Percentiles rank a stretch among this genome's conserved stretches.
phyloP scores from a whole-genome alignment of 2,113 vertebrate genomes.

The Saguinus imperator region DNA sequence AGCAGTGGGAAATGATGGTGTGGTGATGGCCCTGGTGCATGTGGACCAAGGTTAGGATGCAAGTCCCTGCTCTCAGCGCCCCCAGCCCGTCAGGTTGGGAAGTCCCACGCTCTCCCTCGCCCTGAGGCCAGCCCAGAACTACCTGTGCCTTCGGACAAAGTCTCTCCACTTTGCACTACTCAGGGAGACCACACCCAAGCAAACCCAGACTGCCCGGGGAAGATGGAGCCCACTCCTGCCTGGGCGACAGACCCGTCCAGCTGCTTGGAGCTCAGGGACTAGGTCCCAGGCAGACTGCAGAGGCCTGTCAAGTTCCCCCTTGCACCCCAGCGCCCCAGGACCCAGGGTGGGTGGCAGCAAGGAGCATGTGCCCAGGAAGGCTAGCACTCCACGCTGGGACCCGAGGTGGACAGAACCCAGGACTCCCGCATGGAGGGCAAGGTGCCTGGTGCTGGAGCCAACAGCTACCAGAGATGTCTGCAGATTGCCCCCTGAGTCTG shows the following conservation, averaged over 20 bases:
- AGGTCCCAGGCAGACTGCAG: neutral
- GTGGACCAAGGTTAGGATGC: neutral
- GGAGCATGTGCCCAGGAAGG: neutral
- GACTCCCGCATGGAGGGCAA: no score
- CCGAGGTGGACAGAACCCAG: neutral
- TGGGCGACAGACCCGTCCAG: neutral
- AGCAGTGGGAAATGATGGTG: neutral
- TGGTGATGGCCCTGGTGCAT: slow-evolving; percentile 4
- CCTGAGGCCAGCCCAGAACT: slow-evolving; percentile 48
- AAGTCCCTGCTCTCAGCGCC: neutral
- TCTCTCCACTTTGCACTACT: slow-evolving; percentile 38
- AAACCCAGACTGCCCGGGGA: neutral
- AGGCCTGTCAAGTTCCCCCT: neutral
- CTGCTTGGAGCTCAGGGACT: neutral
- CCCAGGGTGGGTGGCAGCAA: neutral
- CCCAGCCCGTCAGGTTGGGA: neutral
- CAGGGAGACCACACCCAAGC: neutral
- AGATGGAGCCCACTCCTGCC: neutral
- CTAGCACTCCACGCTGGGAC: neutral
- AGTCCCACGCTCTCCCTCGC: neutral
- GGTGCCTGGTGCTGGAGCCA: slow-evolving; percentile 38
- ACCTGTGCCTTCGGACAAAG: slow-evolving; percentile 77
- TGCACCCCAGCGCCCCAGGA: neutral
- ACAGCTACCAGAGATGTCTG: slow-evolving; percentile 68
- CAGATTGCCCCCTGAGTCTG: slow-evolving; percentile 28